phyloP scores from a whole-genome alignment of 1,140 invertebrate species.

The Cepaea nemoralis region DNA sequence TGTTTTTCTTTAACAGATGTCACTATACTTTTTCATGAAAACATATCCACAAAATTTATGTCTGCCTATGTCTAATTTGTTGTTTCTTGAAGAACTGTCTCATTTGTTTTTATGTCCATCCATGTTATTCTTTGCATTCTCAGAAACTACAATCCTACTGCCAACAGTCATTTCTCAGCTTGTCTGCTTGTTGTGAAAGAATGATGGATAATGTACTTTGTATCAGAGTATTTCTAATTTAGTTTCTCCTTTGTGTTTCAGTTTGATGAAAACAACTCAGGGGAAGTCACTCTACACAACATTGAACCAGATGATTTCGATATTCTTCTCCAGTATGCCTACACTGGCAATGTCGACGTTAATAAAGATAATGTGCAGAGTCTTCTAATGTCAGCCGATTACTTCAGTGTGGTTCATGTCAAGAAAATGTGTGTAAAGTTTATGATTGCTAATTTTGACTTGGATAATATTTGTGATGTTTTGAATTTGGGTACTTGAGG shows the following conservation, averaged over 20 bases:
- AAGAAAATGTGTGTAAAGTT: conserved; percentile 10
- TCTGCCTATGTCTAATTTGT: too few species aligned
- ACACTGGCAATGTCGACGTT: conserved; percentile 26
- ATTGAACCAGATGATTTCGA: conserved; percentile 9
- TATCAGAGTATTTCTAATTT: too few species aligned
- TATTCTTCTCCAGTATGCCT: conserved; percentile 26
- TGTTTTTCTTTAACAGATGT: too few species aligned
- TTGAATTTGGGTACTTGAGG: neutral
- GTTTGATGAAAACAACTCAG: conserved; percentile 16
- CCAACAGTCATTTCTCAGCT: too few species aligned
- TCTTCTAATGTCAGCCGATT: conserved; percentile 20
- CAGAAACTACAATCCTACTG: too few species aligned
- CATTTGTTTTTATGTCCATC: too few species aligned
- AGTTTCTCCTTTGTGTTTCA: conserved; percentile 15
- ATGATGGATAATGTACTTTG: too few species aligned
- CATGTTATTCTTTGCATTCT: too few species aligned
- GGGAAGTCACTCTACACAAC: conserved; percentile 25
- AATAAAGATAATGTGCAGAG: conserved; percentile 28
- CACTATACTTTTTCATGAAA: too few species aligned
- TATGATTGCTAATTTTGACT: conserved; percentile 11
- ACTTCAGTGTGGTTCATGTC: conserved; percentile 18
- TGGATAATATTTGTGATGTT: conserved; percentile 32
- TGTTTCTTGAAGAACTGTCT: too few species aligned
- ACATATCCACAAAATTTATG: too few species aligned
- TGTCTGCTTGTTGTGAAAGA: too few species aligned